Evolutionary conservation across 1,140 invertebrate genomes (phyloP), one percentile per base, ranked within the genome.

Genomic region (Lepidurus packardi): DNA sequence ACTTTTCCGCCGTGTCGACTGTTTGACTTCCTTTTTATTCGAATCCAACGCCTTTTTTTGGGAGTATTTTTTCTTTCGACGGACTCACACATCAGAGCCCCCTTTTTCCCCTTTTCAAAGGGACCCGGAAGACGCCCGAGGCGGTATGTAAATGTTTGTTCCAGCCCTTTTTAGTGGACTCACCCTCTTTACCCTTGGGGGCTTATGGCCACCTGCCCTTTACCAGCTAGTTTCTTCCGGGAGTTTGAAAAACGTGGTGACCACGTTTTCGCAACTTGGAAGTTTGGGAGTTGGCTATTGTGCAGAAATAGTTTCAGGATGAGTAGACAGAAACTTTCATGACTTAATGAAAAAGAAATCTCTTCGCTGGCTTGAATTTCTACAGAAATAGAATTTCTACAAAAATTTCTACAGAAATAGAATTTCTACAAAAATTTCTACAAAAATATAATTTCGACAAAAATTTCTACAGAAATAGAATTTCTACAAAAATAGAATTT

Each of bases 121-220:
- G 34, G 34, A 34, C 16, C 53, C 53, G 53, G 53, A 65, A 65
- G 13, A 65, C 53, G 53, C 53, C 53, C 6, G 21, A 65, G 53
- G 53, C 53, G 53, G 53, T 65, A 65, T 65, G 53, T 65, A 65
- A 65, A 65, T 65, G 53, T 65, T 65, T 65, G 53, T 65, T 65
- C n/a, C 53, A 7, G 53, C 53, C 53, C 53, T 8, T 65, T 65
- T 65, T 65, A 65, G 53, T 65, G 53, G 53, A 65, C 53, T 65
- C 53, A 65, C 53, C 53, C 53, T 65, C 53, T 65, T 34, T 65
- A 65, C 53, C 45, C 53, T 13, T 65, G 16, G 21, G 21, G 21
- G 53, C 53, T 65, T 65, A 65, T 65, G 21, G 53, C 53, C 53
- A 65, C 53, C 53, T 65, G 53, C 16, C 53, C 21, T 65, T 65